A percentile compares a stretch with the other conserved stretches of the same genome.
These are phyloP conservation scores for Asarcornis scutulata DNA, from an alignment of 2,113 vertebrate species.

Conservation along the genomic window DNA sequence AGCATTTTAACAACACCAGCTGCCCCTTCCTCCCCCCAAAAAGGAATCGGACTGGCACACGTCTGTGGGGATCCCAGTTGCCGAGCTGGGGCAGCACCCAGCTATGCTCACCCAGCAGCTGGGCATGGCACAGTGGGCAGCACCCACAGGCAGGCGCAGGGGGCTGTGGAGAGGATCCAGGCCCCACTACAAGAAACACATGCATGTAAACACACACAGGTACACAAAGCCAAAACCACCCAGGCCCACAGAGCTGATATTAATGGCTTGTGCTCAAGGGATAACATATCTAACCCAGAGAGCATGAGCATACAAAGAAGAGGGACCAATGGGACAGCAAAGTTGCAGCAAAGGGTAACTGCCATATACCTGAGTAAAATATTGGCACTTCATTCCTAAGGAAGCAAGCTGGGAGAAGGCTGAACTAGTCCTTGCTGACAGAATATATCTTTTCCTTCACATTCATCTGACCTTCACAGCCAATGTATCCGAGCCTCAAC, in stretches of 20 bases:
- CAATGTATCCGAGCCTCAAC: background rate
- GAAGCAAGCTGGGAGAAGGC: conserved; percentile 14
- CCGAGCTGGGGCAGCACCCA: background rate
- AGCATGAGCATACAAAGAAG: background rate
- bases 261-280: background rate
- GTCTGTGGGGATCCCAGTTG: background rate
- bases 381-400: background rate
- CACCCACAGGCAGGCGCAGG: background rate
- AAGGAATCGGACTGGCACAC: background rate
- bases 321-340: background rate
- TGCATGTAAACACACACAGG: background rate
- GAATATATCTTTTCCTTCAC: background rate
- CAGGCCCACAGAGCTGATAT: rapidly evolving
- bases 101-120: background rate
- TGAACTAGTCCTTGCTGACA: background rate
- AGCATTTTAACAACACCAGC: background rate
- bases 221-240: background rate
- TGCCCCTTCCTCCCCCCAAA: rapidly evolving
- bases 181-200: background rate
- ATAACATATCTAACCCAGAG: background rate
- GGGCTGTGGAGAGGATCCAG: background rate
- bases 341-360: background rate
- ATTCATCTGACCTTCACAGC: background rate
- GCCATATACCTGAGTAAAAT: background rate
- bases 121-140: rapidly evolving